Evolutionary conservation across 2,113 vertebrate species (phyloP).

Genomic region (Oncorhynchus mykiss): DNA sequence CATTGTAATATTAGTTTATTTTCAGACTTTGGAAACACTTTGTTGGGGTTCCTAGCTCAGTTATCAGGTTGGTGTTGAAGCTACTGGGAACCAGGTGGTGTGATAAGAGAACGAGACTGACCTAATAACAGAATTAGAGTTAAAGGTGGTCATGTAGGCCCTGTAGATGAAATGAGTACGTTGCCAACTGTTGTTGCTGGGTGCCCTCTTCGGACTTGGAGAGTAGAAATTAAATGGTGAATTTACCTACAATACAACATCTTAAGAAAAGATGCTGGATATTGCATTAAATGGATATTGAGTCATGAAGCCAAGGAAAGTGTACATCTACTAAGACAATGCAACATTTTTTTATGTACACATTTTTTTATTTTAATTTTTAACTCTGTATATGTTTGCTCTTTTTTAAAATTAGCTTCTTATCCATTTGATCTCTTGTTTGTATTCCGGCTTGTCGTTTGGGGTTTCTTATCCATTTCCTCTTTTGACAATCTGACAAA

Average conservation of each 20-base stretch:
- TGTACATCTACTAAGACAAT: background rate
- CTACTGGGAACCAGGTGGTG: background rate
- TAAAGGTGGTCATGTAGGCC: background rate
- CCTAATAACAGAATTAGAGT: constrained; percentile 7
- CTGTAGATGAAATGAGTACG: background rate
- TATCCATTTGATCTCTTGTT: too few species aligned
- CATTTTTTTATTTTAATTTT: too few species aligned
- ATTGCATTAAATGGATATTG: background rate
- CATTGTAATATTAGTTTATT: constrained; percentile 62
- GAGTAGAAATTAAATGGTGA: too few species aligned
- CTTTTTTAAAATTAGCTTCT: too few species aligned
- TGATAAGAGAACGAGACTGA: background rate
- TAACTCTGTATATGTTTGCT: too few species aligned
- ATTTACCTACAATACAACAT: too few species aligned
- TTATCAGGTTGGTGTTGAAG: constrained; percentile 1
- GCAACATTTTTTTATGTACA: background rate
- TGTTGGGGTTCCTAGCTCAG: background rate
- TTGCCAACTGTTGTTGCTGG: background rate
- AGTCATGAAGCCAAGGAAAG: too few species aligned
- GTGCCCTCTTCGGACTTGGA: too few species aligned
- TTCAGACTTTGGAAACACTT: constrained; percentile 1
- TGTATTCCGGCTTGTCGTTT: too few species aligned
- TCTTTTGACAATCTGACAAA: too few species aligned
- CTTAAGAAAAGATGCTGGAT: background rate
- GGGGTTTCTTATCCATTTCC: too few species aligned